Evolutionary conservation across 2,797 vertebrate genomes (phyloP), one percentile per base, ranked within the genome.

Genomic region (Gymnodraco acuticeps): DNA sequence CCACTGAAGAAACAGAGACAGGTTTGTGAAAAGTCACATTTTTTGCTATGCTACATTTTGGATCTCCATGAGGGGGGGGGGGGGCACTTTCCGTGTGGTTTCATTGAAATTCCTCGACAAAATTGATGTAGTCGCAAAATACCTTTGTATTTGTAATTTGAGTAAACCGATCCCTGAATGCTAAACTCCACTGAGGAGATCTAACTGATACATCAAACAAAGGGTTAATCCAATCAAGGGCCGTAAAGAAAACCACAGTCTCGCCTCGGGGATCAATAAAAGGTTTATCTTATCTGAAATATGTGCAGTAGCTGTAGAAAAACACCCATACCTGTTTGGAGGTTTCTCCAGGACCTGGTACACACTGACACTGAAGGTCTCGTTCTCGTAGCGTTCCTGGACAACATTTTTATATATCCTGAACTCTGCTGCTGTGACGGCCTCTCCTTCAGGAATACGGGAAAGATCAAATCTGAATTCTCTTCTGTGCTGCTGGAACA

Each of bases 401-500:
- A 97, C 84, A 70, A 95, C 96, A 76, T 97, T 95, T 90, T 99
- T 99, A 73, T 97, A 98, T 91, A 99, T 96, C 55, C 97, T 95
- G 86, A 99, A 97, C 79, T 99, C 98, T 0, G 97, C 97, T 0
- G 97, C 96, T 0, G 98, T 99, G 84, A 99, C 95, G 0, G 95
- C 95, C 77, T 99, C 98, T 46, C 97, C 97, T 54, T 97, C 95
- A 0, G 98, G 98, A 87, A 99, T 98, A 80, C 96, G 96, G 47
- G 97, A 97, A 14, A 99, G 95, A 79, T 99, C 97, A 9, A 99
- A 99, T 33, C 95, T 94, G 90, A 98, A 97, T 82, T 97, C 96
- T 48, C 95, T 93, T 11, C 94, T 92, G 86, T 96, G 96, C 73
- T 95, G 96, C 77, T 94, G 95, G n/a, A 94, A 92, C 64, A 95